Percentiles rank a stretch among this genome's conserved stretches.
Evolutionary conservation across 2,113 vertebrate species (phyloP).

Genomic region (Cyrtonyx montezumae): DNA sequence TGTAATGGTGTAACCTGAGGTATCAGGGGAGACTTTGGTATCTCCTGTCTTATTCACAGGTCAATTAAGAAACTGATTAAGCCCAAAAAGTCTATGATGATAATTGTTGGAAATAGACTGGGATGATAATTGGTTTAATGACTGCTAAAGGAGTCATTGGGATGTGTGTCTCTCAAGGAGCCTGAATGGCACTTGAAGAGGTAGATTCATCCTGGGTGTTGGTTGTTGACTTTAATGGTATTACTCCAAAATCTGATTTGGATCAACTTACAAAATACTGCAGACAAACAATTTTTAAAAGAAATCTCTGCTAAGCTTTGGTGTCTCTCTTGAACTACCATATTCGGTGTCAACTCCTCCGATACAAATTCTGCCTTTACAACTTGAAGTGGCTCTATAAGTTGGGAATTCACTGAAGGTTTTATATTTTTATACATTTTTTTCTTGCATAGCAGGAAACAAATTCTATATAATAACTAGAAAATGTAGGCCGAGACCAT

Average conservation of each 20-base stretch:
- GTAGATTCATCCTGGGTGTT: conserved; percentile 44
- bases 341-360: conserved; percentile 26
- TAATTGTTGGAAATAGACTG: conserved; percentile 69
- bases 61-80: conserved; percentile 71
- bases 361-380: conserved; percentile 22
- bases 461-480: conserved; percentile 69
- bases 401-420: conserved; percentile 42
- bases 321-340: conserved; percentile 17
- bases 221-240: conserved; percentile 52
- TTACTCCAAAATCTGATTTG: conserved; percentile 49
- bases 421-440: conserved; percentile 55
- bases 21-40: conserved; percentile 48
- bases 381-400: conserved; percentile 43
- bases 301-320: conserved; percentile 33
- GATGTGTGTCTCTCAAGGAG: conserved; percentile 49
- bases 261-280: conserved; percentile 30
- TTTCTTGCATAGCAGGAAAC: conserved; percentile 56
- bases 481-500: conserved; percentile 70
- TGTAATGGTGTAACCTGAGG: conserved; percentile 51
- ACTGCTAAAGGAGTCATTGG: conserved; percentile 64
- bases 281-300: conserved; percentile 38
- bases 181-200: conserved; percentile 60
- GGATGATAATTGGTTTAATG: conserved; percentile 74
- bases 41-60: conserved; percentile 58
- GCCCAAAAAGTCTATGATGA: conserved; percentile 63